phyloP scores from a whole-genome alignment of 2,888 invertebrate species.

The Tyria jacobaeae region DNA sequence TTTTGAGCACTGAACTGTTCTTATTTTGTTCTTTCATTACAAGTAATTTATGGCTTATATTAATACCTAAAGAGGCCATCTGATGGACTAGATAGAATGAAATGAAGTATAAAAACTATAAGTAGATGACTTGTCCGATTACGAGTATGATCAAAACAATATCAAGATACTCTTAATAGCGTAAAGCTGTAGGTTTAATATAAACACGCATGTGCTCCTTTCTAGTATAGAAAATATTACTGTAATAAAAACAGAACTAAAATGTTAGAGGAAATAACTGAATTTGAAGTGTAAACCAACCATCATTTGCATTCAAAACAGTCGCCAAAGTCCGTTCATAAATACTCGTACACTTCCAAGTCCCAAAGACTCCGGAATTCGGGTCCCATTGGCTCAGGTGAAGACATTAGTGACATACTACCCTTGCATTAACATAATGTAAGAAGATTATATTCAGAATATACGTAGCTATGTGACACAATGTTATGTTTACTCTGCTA shows the following conservation, averaged over 20 bases:
- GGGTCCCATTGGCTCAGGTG: constrained; percentile 12
- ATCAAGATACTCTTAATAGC: no score
- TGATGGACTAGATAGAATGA: no score
- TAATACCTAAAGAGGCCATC: no score
- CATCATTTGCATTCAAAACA: constrained; percentile 18
- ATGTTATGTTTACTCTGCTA: neutral
- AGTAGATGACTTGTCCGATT: no score
- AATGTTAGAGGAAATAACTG: neutral
- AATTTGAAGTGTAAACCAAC: neutral
- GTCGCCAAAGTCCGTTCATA: constrained; percentile 10
- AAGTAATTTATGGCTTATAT: no score
- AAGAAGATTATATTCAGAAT: constrained; percentile 19
- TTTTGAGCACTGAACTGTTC: neutral
- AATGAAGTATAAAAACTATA: no score
- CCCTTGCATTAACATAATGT: constrained; percentile 27
- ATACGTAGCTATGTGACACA: neutral
- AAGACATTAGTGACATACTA: constrained; percentile 16
- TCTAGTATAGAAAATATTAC: no score
- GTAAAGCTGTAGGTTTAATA: no score
- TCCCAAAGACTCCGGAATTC: constrained; percentile 20
- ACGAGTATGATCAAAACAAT: no score
- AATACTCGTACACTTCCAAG: constrained; percentile 24
- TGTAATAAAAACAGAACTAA: neutral
- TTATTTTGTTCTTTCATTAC: no score
- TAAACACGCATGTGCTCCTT: no score